Conservation (phyloP, 2,113 vertebrate species). For the Cathartes aura region DNA sequence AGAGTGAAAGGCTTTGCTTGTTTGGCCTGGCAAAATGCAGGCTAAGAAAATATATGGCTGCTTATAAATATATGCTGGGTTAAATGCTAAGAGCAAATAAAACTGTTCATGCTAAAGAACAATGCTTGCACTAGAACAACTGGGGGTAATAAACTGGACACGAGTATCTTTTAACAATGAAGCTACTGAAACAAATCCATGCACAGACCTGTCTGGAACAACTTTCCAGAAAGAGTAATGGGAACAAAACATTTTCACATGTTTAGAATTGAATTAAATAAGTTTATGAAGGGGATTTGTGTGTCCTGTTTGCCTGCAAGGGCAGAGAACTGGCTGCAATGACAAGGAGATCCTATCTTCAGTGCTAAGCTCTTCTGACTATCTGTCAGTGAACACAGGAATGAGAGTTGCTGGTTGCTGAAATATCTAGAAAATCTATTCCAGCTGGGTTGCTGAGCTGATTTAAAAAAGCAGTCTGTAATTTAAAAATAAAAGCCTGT, state of each 20-base stretch:
- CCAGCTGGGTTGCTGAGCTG: neutral
- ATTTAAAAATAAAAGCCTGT: neutral
- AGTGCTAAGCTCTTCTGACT: neutral
- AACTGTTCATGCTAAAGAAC: neutral
- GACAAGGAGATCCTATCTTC: neutral
- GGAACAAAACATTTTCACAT: neutral
- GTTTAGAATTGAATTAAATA: neutral
- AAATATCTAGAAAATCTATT: slow-evolving; percentile 1
- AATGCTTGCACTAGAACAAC: neutral
- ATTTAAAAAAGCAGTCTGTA: neutral
- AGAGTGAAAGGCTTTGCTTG: neutral
- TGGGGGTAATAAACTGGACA: neutral
- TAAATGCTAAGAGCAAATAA: neutral
- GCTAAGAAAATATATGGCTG: neutral
- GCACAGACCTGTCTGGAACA: neutral
- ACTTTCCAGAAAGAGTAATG: neutral
- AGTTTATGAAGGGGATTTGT: neutral
- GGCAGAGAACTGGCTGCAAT: neutral
- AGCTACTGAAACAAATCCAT: neutral
- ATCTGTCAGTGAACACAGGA: neutral
- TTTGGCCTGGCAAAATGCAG: neutral
- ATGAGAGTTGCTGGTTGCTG: neutral
- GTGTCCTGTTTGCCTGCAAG: neutral
- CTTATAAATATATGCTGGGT: neutral
- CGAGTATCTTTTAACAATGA: neutral